phyloP scores from a whole-genome alignment of 2,113 vertebrate genomes.

The Cepphus grylle region DNA sequence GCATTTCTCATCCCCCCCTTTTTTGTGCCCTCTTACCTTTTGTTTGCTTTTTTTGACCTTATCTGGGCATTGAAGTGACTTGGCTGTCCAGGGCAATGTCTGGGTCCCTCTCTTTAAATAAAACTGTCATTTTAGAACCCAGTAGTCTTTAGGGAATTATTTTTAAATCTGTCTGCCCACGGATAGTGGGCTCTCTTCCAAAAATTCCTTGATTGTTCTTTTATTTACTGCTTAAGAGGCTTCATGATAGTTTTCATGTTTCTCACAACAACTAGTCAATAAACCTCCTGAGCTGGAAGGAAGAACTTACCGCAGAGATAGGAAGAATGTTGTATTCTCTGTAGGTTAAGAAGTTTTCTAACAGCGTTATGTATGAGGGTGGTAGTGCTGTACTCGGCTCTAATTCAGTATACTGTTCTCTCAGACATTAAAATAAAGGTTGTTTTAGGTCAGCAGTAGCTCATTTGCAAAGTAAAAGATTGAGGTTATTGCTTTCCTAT shows the following conservation, averaged over 20 bases:
- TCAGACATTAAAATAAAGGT: neutral
- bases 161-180: neutral
- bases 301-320: neutral
- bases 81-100: neutral
- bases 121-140: neutral
- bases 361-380: neutral
- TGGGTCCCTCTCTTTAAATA: neutral
- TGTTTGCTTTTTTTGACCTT: neutral
- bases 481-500: neutral
- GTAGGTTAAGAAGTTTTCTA: neutral
- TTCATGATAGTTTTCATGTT: neutral
- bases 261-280: neutral
- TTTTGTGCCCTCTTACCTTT: neutral
- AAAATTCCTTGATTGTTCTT: neutral
- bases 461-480: neutral
- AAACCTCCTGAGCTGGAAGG: neutral
- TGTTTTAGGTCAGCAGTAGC: neutral
- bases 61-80: neutral
- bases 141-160: neutral
- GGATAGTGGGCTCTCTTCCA: neutral
- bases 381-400: neutral
- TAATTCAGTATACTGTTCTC: neutral
- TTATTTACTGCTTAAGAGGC: slow-evolving; percentile 4
- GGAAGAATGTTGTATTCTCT: neutral
- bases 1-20: neutral